Percentiles rank a stretch among this genome's conserved stretches.
These are phyloP conservation scores for Chironex yamaguchii DNA, from an alignment of 30 jellyfish, hydroid and myxozoan genomes.

Conservation along the genomic window DNA sequence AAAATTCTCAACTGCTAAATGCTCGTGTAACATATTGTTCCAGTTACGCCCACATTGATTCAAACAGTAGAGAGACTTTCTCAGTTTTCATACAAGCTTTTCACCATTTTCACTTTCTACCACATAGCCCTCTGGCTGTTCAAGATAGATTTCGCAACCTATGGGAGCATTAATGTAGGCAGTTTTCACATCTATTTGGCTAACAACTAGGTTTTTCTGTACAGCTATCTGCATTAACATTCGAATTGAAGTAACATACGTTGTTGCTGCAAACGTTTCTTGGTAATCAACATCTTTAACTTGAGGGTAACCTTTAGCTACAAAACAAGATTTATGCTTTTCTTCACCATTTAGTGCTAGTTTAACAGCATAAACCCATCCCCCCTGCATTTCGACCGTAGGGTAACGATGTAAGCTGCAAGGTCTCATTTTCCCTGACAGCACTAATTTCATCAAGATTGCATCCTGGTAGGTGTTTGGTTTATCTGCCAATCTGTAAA, in stretches of 20 bases:
- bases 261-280: neutral
- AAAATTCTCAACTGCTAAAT: neutral
- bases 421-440: constrained; percentile 8
- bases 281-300: constrained; percentile 1
- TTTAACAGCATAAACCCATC: constrained; percentile 37
- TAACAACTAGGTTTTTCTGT: neutral
- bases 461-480: constrained; percentile 35
- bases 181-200: constrained; percentile 54
- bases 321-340: neutral
- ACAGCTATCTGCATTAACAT: constrained; percentile 1
- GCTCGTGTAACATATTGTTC: constrained; percentile 6
- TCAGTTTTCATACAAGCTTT: constrained; percentile 41
- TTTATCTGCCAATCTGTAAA: constrained; percentile 4
- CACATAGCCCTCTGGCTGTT: constrained; percentile 20
- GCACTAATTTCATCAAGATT: constrained; percentile 11
- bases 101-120: neutral
- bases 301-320: constrained; percentile 13
- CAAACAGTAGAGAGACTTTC: constrained; percentile 28
- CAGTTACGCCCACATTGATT: constrained; percentile 40
- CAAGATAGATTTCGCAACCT: constrained; percentile 16
- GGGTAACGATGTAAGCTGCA: neutral
- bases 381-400: constrained; percentile 37
- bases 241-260: neutral
- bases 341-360: neutral
- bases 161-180: constrained; percentile 11